Conservation (phyloP, 2,888 invertebrate genomes). For the Pedicia rivosa region DNA sequence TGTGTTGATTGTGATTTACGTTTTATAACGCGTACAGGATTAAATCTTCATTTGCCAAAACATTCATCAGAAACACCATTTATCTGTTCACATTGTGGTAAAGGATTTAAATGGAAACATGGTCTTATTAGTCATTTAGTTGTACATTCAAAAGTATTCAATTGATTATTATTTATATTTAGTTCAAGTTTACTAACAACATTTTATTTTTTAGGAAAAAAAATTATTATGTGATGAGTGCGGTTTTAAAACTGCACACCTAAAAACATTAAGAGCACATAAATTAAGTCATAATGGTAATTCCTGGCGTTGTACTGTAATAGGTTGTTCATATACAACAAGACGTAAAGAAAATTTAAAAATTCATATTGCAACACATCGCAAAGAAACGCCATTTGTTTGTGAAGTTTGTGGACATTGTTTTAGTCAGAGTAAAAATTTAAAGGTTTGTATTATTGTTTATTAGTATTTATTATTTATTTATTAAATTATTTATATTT, state of each 20-base stretch:
- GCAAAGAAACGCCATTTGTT: constrained; percentile 36
- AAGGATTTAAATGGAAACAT: constrained; percentile 42
- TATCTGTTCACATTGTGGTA: constrained; percentile 33
- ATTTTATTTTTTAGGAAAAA: constrained; percentile 21
- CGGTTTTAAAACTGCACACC: constrained; percentile 38
- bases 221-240: constrained; percentile 39
- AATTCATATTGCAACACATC: constrained; percentile 36
- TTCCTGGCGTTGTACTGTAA: constrained; percentile 32
- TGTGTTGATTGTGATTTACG: constrained; percentile 34
- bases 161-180: constrained; percentile 10
- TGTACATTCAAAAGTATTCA: constrained; percentile 25
- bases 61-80: constrained; percentile 37
- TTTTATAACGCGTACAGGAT: constrained; percentile 33
- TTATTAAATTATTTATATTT: background rate
- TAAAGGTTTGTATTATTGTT: constrained; percentile 17
- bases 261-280: constrained; percentile 37
- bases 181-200: background rate
- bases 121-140: constrained; percentile 37
- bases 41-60: constrained; percentile 35
- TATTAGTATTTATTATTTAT: background rate
- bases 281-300: constrained; percentile 35
- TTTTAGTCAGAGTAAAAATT: constrained; percentile 38
- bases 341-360: constrained; percentile 37
- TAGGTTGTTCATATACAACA: constrained; percentile 32
- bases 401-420: constrained; percentile 39